Evolutionary conservation across 2,888 invertebrate species (phyloP).

Genomic region (Venusia cambrica): DNA sequence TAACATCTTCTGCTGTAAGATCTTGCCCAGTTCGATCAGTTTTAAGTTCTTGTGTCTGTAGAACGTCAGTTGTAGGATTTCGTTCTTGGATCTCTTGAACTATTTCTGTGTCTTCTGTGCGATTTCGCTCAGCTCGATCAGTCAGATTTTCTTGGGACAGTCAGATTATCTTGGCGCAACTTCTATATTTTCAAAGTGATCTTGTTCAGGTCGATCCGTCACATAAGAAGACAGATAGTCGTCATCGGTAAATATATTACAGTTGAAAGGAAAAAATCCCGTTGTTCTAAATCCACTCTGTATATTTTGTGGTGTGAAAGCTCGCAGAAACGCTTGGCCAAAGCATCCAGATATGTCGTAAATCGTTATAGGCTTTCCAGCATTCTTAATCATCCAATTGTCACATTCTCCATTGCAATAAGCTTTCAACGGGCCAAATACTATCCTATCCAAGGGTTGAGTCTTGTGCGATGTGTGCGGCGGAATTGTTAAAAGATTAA

Average conservation of each 20-base stretch:
- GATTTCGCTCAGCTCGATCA: too few relatives aligned
- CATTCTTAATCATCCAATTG: not conserved
- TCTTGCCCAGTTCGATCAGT: too few relatives aligned
- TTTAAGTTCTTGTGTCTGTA: too few relatives aligned
- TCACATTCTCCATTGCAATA: not conserved
- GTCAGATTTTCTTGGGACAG: too few relatives aligned
- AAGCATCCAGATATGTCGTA: conserved; percentile 1
- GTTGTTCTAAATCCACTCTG: not conserved
- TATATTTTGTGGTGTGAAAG: conserved; percentile 1
- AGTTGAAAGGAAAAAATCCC: conserved; percentile 1
- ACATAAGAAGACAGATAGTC: not conserved
- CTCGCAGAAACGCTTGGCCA: not conserved
- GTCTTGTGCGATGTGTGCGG: conserved; percentile 12
- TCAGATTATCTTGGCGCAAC: too few relatives aligned
- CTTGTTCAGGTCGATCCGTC: too few relatives aligned
- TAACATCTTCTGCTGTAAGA: too few relatives aligned
- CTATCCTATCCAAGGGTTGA: conserved; percentile 4
- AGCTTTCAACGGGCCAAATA: conserved; percentile 1
- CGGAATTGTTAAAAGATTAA: conserved; percentile 6
- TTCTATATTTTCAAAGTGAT: too few relatives aligned
- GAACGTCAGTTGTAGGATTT: too few relatives aligned
- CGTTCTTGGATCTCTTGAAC: too few relatives aligned
- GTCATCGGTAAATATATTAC: conserved; percentile 1
- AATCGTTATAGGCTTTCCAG: conserved; percentile 2
- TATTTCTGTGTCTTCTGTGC: too few relatives aligned